Percentiles rank a stretch among this genome's conserved stretches.
phyloP scores from a whole-genome alignment of 2,888 invertebrate species.

The Papilio gigon region DNA sequence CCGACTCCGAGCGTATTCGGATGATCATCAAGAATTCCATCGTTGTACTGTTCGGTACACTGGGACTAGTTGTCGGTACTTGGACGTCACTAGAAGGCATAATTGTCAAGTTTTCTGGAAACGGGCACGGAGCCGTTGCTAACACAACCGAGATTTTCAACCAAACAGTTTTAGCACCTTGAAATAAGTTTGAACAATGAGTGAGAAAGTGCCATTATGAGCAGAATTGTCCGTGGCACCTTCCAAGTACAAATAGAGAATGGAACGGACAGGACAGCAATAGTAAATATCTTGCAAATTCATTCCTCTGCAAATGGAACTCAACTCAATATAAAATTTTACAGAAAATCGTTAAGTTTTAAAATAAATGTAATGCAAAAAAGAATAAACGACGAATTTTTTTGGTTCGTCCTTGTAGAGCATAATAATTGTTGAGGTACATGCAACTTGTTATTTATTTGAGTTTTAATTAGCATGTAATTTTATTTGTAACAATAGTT shows the following conservation, averaged over 20 bases:
- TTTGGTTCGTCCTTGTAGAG: conserved; percentile 8
- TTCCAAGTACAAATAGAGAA: conserved; percentile 49
- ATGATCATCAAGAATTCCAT: conserved; percentile 84
- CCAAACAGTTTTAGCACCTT: conserved; percentile 46
- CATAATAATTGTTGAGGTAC: conserved; percentile 28
- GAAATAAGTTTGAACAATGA: conserved; percentile 41
- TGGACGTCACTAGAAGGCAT: conserved; percentile 86
- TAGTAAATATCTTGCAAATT: conserved; percentile 30
- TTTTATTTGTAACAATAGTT: background rate
- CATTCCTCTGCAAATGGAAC: conserved; percentile 9
- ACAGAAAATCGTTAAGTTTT: conserved; percentile 1
- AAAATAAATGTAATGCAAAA: conserved; percentile 4
- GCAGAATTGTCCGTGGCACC: conserved; percentile 53
- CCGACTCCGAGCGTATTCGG: conserved; percentile 79
- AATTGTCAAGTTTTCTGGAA: conserved; percentile 78
- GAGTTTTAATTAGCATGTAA: conserved; percentile 20
- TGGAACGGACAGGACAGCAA: conserved; percentile 24
- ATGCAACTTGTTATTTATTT: conserved; percentile 32
- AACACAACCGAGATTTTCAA: conserved; percentile 48
- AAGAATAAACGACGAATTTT: background rate
- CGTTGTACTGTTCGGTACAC: conserved; percentile 84
- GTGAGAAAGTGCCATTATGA: conserved; percentile 57
- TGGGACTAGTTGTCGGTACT: conserved; percentile 87
- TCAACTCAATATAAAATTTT: conserved; percentile 10
- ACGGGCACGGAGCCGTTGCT: conserved; percentile 31